These are phyloP conservation scores for Thymelicus lineola DNA, from an alignment of 2,888 invertebrate genomes.

Conservation along the genomic window DNA sequence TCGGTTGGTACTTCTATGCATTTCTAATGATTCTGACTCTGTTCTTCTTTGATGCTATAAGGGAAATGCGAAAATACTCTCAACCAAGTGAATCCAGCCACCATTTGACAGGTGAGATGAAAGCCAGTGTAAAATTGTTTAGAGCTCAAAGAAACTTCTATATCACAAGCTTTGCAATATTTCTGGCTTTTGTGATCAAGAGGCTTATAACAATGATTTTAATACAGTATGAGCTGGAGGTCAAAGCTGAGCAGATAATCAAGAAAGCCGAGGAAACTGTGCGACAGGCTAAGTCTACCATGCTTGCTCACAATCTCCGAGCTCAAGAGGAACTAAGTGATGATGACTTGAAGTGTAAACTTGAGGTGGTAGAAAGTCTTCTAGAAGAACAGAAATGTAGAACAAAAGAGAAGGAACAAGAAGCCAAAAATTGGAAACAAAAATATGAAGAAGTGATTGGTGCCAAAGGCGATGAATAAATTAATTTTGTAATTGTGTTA, in stretches of 20 bases:
- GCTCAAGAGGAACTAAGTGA: slow-evolving; percentile 48
- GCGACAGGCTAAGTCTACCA: slow-evolving; percentile 64
- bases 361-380: slow-evolving; percentile 53
- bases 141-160: slow-evolving; percentile 92
- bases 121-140: slow-evolving; percentile 89
- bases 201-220: slow-evolving; percentile 87
- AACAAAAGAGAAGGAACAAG: slow-evolving; percentile 56
- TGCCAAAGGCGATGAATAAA: slow-evolving; percentile 27
- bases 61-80: slow-evolving; percentile 90
- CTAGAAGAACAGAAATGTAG: slow-evolving; percentile 56
- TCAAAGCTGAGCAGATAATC: slow-evolving; percentile 87
- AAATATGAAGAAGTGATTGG: slow-evolving; percentile 58
- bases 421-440: slow-evolving; percentile 59
- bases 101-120: slow-evolving; percentile 87
- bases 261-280: slow-evolving; percentile 89
- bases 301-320: slow-evolving; percentile 55
- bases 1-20: slow-evolving; percentile 88
- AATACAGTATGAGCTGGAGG: slow-evolving; percentile 85
- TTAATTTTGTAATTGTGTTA: not conserved
- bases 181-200: slow-evolving; percentile 88
- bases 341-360: slow-evolving; percentile 54
- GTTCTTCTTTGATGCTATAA: slow-evolving; percentile 88
- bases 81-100: slow-evolving; percentile 69
- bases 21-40: slow-evolving; percentile 84
- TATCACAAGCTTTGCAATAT: slow-evolving; percentile 91